These are phyloP conservation scores for Mormyrops attenuatus DNA, from an alignment of 2,797 vertebrate genomes.

Conservation along the genomic window DNA sequence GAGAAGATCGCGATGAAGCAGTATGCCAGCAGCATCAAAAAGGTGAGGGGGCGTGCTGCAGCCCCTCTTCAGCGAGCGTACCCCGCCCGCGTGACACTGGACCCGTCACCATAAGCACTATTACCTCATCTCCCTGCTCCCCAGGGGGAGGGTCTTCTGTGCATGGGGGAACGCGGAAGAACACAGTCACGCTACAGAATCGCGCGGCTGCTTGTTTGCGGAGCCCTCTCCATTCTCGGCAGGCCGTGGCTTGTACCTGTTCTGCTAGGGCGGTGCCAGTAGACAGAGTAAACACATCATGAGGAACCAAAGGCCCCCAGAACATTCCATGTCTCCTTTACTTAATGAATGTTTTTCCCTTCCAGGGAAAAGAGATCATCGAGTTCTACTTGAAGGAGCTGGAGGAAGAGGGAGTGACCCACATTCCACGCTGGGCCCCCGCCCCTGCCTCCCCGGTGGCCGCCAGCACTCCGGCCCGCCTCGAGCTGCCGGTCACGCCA, in stretches of 20 bases:
- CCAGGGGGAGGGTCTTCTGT: not conserved
- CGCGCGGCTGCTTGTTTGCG: not conserved
- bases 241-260: not conserved
- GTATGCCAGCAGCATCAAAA: conserved; percentile 83
- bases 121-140: not conserved
- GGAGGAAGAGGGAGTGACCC: conserved; percentile 79
- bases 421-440: conserved; percentile 78
- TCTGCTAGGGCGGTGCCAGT: not conserved
- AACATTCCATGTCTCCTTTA: not conserved
- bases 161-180: not conserved
- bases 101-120: not conserved
- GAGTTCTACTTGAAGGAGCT: conserved; percentile 90
- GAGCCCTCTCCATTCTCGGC: not conserved
- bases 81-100: not conserved
- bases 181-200: not conserved
- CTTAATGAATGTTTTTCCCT: not conserved
- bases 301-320: not conserved
- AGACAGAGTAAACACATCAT: not conserved
- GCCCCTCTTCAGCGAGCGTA: not conserved
- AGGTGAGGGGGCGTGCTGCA: conserved; percentile 52
- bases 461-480: conserved; percentile 28
- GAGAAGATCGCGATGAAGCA: conserved; percentile 89
- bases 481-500: conserved; percentile 35
- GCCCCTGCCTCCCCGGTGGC: conserved; percentile 34
- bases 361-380: conserved; percentile 94